A percentile compares a stretch with the other conserved stretches of the same genome.
Evolutionary conservation across 2,888 invertebrate genomes (phyloP).

Genomic region (Norana najaformis): DNA sequence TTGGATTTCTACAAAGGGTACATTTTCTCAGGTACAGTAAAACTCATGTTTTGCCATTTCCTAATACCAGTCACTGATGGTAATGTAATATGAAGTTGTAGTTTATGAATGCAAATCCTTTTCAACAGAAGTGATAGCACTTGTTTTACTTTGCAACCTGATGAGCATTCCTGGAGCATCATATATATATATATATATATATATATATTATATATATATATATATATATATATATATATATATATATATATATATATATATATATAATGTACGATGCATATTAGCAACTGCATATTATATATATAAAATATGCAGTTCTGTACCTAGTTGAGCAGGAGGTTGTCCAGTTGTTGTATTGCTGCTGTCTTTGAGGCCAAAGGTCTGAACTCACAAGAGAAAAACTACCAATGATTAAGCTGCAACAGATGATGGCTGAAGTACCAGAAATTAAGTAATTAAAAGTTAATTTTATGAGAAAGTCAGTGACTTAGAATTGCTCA

Average conservation of each 20-base stretch:
- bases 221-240: no score
- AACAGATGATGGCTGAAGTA: background rate
- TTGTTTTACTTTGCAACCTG: background rate
- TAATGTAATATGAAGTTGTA: background rate
- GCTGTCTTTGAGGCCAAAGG: background rate
- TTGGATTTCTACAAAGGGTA: background rate
- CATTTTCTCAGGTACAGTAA: background rate
- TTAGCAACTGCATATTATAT: no score
- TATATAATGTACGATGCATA: no score
- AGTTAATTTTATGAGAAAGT: background rate
- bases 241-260: no score
- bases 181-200: no score
- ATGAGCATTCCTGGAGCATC: background rate
- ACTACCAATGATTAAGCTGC: background rate
- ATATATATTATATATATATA: no score
- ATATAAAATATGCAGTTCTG: background rate
- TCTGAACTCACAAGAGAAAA: background rate
- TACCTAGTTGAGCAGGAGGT: background rate
- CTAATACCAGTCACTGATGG: background rate
- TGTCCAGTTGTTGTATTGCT: background rate
- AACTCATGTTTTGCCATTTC: background rate
- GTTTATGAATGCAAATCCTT: background rate
- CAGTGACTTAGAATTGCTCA: conserved; percentile 1
- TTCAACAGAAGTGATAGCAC: background rate
- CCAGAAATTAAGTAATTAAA: background rate